Evolutionary conservation across 2,888 invertebrate genomes (phyloP).

Genomic region (Aphrophora alni): DNA sequence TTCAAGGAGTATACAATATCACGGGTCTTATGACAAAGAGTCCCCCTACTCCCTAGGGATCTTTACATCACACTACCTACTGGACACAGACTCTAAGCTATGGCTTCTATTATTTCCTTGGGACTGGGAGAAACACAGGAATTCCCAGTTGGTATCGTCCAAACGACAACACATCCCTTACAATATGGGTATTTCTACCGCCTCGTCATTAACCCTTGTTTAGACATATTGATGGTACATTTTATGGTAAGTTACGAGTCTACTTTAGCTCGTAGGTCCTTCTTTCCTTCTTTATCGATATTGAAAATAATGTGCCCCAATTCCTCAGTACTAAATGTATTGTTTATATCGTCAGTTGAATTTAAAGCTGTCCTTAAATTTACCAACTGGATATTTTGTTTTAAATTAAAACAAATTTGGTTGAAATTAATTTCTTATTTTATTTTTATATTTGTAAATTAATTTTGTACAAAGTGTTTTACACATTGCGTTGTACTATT

Average conservation of each 20-base stretch:
- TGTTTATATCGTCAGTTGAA: too few species aligned
- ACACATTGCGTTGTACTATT: too few species aligned
- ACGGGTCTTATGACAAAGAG: not conserved
- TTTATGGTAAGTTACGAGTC: slow-evolving; percentile 17
- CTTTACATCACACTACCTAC: slow-evolving; percentile 29
- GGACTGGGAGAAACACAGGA: slow-evolving; percentile 17
- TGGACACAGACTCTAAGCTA: slow-evolving; percentile 37
- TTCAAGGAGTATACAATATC: not conserved
- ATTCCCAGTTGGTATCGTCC: slow-evolving; percentile 22
- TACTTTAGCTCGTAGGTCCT: not conserved
- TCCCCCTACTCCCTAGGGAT: slow-evolving; percentile 18
- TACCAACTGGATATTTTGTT: too few species aligned
- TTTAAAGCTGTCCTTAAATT: too few species aligned
- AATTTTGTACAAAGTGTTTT: too few species aligned
- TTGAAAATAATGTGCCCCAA: not conserved
- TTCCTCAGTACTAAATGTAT: not conserved
- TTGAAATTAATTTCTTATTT: too few species aligned
- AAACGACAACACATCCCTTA: slow-evolving; percentile 20
- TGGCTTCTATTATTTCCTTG: slow-evolving; percentile 28
- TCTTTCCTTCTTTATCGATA: not conserved
- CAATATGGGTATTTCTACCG: slow-evolving; percentile 21
- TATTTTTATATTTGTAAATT: too few species aligned
- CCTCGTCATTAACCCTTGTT: slow-evolving; percentile 24
- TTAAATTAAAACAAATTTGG: too few species aligned
- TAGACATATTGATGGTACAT: slow-evolving; percentile 25